Conservation (phyloP, 2,797 vertebrate genomes). For the Thunnus albacares region DNA sequence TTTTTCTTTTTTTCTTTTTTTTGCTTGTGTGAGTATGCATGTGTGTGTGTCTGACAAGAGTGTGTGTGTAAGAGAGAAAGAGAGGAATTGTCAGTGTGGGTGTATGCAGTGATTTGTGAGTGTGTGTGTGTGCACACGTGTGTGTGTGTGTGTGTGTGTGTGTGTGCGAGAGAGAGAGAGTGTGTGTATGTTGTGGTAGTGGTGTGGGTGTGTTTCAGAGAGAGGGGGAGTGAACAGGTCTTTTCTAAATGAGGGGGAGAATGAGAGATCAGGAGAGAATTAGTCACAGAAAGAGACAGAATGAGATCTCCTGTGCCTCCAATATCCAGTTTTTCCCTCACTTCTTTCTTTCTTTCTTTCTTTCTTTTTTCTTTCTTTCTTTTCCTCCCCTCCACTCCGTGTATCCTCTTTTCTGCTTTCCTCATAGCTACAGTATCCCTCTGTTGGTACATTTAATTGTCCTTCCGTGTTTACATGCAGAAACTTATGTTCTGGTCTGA, state of each 20-base stretch:
- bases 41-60: conserved; percentile 30
- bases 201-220: conserved; percentile 72
- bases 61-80: conserved; percentile 44
- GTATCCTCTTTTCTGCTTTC: neutral
- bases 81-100: conserved; percentile 66
- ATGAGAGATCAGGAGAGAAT: conserved; percentile 73
- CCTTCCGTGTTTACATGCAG: conserved; percentile 14
- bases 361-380: conserved; percentile 8
- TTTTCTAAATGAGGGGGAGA: conserved; percentile 78
- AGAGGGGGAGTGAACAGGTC: conserved; percentile 68
- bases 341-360: conserved; percentile 4
- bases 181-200: conserved; percentile 40
- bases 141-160: conserved; percentile 12
- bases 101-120: conserved; percentile 55
- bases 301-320: conserved; percentile 61
- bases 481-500: conserved; percentile 9
- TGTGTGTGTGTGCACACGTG: conserved; percentile 1
- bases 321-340: conserved; percentile 55
- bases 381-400: neutral
- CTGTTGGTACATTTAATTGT: neutral
- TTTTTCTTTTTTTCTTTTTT: conserved; percentile 23
- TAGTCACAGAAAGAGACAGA: conserved; percentile 61
- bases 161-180: conserved; percentile 10
- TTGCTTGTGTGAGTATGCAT: conserved; percentile 13
- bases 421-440: neutral